A percentile compares a stretch with the other conserved stretches of the same genome.
Evolutionary conservation across 1,140 invertebrate species (phyloP).

Genomic region (Polypedilum vanderplanki): DNA sequence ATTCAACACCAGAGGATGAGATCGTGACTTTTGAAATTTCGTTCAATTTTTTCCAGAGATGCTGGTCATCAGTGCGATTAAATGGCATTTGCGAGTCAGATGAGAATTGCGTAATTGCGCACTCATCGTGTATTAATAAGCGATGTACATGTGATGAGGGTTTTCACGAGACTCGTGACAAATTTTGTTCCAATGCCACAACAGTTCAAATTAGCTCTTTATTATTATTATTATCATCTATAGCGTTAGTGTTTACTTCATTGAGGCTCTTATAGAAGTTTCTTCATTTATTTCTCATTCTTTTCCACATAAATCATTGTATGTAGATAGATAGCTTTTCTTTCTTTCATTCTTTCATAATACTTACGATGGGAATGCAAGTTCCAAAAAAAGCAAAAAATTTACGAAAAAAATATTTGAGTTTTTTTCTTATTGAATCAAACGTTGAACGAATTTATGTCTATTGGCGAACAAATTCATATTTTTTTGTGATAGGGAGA

Average conservation of each 20-base stretch:
- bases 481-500: conserved; percentile 2
- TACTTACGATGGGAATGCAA: background rate
- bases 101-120: conserved; percentile 19
- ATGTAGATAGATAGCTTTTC: background rate
- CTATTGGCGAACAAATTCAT: background rate
- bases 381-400: background rate
- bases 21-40: background rate
- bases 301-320: conserved; percentile 1
- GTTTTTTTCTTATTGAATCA: background rate
- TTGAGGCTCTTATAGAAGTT: conserved; percentile 11
- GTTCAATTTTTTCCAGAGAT: conserved; percentile 26
- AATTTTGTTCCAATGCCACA: conserved; percentile 25
- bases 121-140: background rate
- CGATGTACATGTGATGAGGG: conserved; percentile 25
- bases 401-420: background rate
- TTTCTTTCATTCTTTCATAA: background rate
- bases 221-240: background rate
- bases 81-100: conserved; percentile 22
- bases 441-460: background rate
- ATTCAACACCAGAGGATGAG: background rate
- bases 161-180: background rate
- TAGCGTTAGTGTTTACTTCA: background rate
- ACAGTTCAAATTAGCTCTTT: conserved; percentile 24
- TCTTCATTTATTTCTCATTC: background rate
- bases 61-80: background rate